Evolutionary conservation across 2,797 vertebrate genomes (phyloP).

Genomic region (Peromyscus nudipes): DNA sequence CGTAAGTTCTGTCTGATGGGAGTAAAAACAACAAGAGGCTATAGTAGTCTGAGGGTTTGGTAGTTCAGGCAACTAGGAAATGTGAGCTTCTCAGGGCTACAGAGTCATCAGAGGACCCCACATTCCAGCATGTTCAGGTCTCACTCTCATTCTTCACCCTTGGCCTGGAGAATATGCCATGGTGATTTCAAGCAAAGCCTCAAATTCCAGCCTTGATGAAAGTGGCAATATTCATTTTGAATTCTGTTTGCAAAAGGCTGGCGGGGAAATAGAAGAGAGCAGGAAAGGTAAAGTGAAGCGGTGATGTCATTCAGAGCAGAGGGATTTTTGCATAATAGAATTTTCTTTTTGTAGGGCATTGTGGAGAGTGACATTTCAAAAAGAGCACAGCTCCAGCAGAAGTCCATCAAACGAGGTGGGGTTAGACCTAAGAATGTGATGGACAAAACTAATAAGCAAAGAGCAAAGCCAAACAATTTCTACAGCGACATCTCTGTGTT

Average conservation of each 20-base stretch:
- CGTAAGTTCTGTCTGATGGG: not conserved
- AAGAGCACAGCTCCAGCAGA: slow-evolving; percentile 64
- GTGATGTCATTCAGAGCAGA: slow-evolving; percentile 61
- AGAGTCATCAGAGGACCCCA: not conserved
- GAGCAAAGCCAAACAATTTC: not conserved
- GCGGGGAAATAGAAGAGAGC: slow-evolving; percentile 12
- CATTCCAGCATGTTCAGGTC: slow-evolving; percentile 13
- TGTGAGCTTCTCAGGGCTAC: not conserved
- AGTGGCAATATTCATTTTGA: slow-evolving; percentile 71
- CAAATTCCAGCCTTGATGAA: slow-evolving; percentile 72
- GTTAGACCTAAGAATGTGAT: slow-evolving; percentile 47
- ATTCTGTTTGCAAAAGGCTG: slow-evolving; percentile 73
- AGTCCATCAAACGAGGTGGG: slow-evolving; percentile 18
- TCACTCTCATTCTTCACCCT: slow-evolving; percentile 47
- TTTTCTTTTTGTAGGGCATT: slow-evolving; percentile 49
- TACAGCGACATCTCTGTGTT: not conserved
- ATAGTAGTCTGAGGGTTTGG: not conserved
- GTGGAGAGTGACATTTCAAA: slow-evolving; percentile 77
- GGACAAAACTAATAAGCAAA: slow-evolving; percentile 54
- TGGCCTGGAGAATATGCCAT: slow-evolving; percentile 45
- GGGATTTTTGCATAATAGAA: slow-evolving; percentile 75
- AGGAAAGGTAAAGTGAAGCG: slow-evolving; percentile 50
- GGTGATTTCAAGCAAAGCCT: slow-evolving; percentile 71
- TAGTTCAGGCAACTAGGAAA: not conserved
- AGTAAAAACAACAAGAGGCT: not conserved